Conservation (phyloP, 2,888 invertebrate genomes). For the Melieria crassipennis region DNA sequence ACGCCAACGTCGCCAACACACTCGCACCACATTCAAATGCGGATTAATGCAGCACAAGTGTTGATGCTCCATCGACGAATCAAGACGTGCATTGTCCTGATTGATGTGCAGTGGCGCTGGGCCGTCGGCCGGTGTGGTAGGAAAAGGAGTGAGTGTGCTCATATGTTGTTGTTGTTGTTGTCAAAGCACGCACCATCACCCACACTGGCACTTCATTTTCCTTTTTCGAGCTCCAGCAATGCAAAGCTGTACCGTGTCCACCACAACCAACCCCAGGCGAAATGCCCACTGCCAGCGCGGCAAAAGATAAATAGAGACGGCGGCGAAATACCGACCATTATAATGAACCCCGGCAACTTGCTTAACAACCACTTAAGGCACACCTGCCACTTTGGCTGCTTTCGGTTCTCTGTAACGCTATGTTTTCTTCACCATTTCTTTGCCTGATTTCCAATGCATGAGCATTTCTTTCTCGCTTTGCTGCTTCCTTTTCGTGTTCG, state of each 20-base stretch:
- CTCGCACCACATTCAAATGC: constrained; percentile 14
- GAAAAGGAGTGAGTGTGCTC: background rate
- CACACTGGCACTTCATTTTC: too few species aligned
- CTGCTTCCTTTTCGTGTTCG: background rate
- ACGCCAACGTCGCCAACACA: constrained; percentile 10
- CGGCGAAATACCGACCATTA: too few species aligned
- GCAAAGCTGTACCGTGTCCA: too few species aligned
- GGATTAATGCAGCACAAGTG: background rate
- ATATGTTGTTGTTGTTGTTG: background rate
- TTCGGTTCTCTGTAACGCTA: constrained; percentile 37
- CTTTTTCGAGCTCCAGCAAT: too few species aligned
- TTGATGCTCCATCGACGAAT: too few species aligned
- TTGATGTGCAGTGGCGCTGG: constrained; percentile 1
- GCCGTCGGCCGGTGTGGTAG: background rate
- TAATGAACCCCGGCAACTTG: too few species aligned
- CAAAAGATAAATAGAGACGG: too few species aligned
- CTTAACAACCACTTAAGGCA: constrained; percentile 47
- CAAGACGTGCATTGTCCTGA: constrained; percentile 1
- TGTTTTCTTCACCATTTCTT: constrained; percentile 15
- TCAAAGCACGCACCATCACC: too few species aligned
- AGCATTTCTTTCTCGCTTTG: constrained; percentile 7
- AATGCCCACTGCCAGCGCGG: too few species aligned
- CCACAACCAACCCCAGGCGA: too few species aligned
- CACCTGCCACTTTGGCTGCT: constrained; percentile 48
- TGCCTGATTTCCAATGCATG: constrained; percentile 23